Evolutionary conservation across 2,797 vertebrate genomes (phyloP), one percentile per base, ranked within the genome.

Genomic region (Pampus argenteus): DNA sequence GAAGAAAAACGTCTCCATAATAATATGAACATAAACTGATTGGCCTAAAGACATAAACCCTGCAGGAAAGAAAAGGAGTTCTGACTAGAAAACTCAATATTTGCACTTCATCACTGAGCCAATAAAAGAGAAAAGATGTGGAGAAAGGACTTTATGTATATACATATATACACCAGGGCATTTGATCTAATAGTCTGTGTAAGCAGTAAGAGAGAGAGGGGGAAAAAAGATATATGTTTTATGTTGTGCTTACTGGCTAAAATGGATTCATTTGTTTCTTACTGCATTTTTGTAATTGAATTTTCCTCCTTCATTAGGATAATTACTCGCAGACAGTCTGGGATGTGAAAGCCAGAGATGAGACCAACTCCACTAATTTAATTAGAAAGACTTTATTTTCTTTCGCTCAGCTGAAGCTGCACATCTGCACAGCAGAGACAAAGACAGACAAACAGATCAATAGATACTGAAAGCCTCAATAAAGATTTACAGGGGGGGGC

Each of bases 201-300:
- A 63, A 79, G 67, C 74, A 69, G 42, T 25, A 26, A 57, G 40
- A 58, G 40, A 54, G 44, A 42, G 57, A 29, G 26, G 48, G n/a
- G n/a, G n/a, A n/a, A n/a, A 51, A 64, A 22, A 31, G 68, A 73
- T 9, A 79, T 44, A 77, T 68, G 26, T 76, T 84, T 88, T 63
- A 74, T 80, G 69, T 67, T 67, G 63, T 54, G 69, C 52, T 84
- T 74, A 76, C n/a, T 55, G 44, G 57, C 63, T 62, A 71, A 44
- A 83, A 81, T 82, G 23, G 81, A 90, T 88, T 79, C 15, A 82
- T 86, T 81, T 89, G 66, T 78, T 79, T 85, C 56, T 67, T 61
- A 48, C 59, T 78, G 82, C 81, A 78, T 80, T 88, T 83, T 70
- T 74, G 36, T 90, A 90, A 93, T 93, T 86, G 79, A 79, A 91